Base-by-base conservation (phyloP, 2,888 invertebrate species). In the Plagiodera versicolora region DNA sequence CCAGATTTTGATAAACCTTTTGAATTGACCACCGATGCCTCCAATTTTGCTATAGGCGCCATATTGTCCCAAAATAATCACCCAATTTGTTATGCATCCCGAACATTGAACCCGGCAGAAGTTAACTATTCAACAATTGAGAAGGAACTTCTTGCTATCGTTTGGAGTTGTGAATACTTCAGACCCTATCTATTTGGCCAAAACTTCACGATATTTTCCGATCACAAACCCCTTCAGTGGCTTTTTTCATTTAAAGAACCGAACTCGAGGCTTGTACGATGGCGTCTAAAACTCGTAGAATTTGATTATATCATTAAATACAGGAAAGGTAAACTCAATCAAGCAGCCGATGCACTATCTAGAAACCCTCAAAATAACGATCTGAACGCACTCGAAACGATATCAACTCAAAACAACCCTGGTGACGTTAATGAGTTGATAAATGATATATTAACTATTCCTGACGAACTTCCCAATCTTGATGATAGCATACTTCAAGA, bases 171-270 rank as follows among this genome's bases (percentile, higher is more conserved):
- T 18, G 50, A 59, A 52, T 28, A 50, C 18, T 63, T 45, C 19
- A 16, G 58, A 16, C 62, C 47, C 8, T 58, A 61, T 45, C 30
- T 55, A 32, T 55, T 53, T 14, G 51, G 44, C 4, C 47, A 20
- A 28, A 59, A 59, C 14, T 59, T 56, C 16, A 47, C 14, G 1
- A 56, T 60, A 1, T 30, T 63, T 49, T 68, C 65, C 2, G 68
- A 70, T 46, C 71, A 70, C 30, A 68, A 64, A 56, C 68, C 67
- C 1, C 35, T 47, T 9, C 28, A 46, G 11, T 55, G 32, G 32
- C 17, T 56, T 18, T 48, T 56, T 19, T 11, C 47, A 18, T 18
- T 56, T 11, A 32, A 48, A 35, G 56, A 56, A 11, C 56, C 48
- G 5, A 47, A 47, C 8, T 56, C 47, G 8, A 28, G 32, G 17